phyloP scores from a whole-genome alignment of 2,113 vertebrate species.

The Cheilinus undulatus region DNA sequence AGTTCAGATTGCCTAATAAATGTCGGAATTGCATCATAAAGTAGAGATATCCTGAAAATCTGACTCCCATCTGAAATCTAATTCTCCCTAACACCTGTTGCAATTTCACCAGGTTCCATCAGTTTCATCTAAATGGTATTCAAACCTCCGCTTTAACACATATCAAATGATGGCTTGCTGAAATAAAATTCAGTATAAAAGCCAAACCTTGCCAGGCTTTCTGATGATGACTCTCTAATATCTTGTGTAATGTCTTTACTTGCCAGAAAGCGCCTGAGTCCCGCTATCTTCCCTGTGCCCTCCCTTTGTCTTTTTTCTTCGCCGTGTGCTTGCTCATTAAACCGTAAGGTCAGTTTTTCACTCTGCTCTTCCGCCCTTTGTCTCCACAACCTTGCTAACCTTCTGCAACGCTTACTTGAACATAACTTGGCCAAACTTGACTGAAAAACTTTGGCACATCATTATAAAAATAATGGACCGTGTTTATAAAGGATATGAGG shows the following conservation, averaged over 20 bases:
- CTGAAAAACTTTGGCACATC: constrained; percentile 67
- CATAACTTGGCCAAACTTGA: constrained; percentile 66
- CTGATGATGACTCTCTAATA: constrained; percentile 32
- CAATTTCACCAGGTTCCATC: constrained; percentile 55
- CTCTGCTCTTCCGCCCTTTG: constrained; percentile 49
- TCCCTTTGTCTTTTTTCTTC: constrained; percentile 57
- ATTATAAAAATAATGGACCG: constrained; percentile 72
- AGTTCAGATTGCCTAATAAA: constrained; percentile 69
- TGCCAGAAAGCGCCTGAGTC: constrained; percentile 34
- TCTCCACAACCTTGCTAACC: constrained; percentile 64
- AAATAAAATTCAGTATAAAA: constrained; percentile 18
- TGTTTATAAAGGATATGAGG: constrained; percentile 66
- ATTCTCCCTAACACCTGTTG: constrained; percentile 58
- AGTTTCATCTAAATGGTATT: constrained; percentile 10
- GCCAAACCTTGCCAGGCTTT: constrained; percentile 16
- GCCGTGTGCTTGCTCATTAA: constrained; percentile 70
- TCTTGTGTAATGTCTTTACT: constrained; percentile 30
- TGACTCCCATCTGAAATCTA: constrained; percentile 45
- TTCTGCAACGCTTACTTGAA: constrained; percentile 57
- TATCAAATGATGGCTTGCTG: constrained; percentile 5
- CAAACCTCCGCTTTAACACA: background rate
- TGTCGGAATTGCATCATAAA: constrained; percentile 70
- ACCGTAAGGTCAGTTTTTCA: constrained; percentile 62
- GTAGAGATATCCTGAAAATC: constrained; percentile 46
- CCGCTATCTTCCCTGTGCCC: constrained; percentile 33